These are phyloP conservation scores for Corythoichthys intestinalis DNA, from an alignment of 2,113 vertebrate genomes.

Conservation along the genomic window DNA sequence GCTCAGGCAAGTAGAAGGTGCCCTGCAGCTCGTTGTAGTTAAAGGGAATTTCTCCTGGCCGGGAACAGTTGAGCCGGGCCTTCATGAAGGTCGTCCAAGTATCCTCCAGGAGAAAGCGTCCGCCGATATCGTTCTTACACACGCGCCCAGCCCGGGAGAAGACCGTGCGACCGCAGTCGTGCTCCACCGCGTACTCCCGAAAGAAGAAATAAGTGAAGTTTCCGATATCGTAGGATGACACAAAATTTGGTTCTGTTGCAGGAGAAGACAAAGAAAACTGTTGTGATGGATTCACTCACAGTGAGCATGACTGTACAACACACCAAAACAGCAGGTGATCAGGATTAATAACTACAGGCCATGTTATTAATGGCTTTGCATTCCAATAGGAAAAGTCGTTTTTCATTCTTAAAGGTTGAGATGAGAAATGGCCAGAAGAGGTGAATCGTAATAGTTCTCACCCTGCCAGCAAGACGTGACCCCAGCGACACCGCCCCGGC, in stretches of 20 bases:
- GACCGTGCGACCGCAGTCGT: conserved; percentile 90
- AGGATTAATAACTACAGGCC: conserved; percentile 48
- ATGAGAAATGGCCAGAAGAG: conserved; percentile 67
- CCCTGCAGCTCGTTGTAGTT: conserved; percentile 94
- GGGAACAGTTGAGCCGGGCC: conserved; percentile 91
- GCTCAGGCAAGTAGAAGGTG: conserved; percentile 91
- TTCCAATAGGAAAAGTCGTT: conserved; percentile 66
- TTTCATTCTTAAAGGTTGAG: conserved; percentile 69
- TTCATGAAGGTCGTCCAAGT: conserved; percentile 99
- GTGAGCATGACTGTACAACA: conserved; percentile 29
- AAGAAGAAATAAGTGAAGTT: conserved; percentile 99
- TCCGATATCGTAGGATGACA: conserved; percentile 92
- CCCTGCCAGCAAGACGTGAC: conserved; percentile 48
- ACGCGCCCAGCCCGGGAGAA: conserved; percentile 91
- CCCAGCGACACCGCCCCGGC: conserved; percentile 35
- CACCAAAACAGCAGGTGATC: conserved; percentile 60
- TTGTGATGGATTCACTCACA: conserved; percentile 52
- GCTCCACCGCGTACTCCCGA: conserved; percentile 92
- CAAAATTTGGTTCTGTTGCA: conserved; percentile 90
- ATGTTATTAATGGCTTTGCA: conserved; percentile 63
- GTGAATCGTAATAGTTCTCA: conserved; percentile 56
- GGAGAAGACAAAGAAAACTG: conserved; percentile 8
- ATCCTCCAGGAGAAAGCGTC: conserved; percentile 92
- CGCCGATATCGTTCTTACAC: conserved; percentile 95
- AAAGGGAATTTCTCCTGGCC: conserved; percentile 93